Conservation (phyloP, 2,797 vertebrate genomes). For the Vultur gryphus region DNA sequence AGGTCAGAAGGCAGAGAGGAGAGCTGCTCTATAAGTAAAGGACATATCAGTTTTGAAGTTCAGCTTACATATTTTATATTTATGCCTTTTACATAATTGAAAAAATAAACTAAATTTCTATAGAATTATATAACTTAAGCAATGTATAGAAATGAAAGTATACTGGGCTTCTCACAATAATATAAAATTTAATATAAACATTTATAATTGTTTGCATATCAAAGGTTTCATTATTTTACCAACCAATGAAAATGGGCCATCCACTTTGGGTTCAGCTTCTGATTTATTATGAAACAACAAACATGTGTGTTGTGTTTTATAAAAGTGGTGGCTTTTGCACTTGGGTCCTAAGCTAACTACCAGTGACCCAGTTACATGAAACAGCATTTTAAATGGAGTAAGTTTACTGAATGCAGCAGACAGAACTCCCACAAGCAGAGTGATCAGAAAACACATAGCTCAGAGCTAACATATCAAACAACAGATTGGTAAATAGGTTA, state of each 20-base stretch:
- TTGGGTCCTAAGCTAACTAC: conserved; percentile 4
- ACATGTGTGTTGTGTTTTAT: not conserved
- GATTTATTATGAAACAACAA: not conserved
- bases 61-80: not conserved
- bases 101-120: not conserved
- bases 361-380: conserved; percentile 36
- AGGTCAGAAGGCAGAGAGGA: not conserved
- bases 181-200: not conserved
- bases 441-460: conserved; percentile 16
- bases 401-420: not conserved
- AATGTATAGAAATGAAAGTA: not conserved
- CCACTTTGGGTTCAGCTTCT: not conserved
- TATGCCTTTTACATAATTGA: not conserved
- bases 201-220: not conserved
- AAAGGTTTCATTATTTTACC: not conserved
- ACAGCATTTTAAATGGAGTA: conserved; percentile 6
- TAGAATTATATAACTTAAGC: not conserved
- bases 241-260: not conserved
- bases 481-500: conserved; percentile 53
- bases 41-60: not conserved
- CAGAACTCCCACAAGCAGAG: conserved; percentile 13
- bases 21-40: not conserved
- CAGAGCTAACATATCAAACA: conserved; percentile 27
- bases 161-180: not conserved
- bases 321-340: not conserved